Conservation (phyloP, 2,888 invertebrate genomes). For the Electrophaes corylata region DNA sequence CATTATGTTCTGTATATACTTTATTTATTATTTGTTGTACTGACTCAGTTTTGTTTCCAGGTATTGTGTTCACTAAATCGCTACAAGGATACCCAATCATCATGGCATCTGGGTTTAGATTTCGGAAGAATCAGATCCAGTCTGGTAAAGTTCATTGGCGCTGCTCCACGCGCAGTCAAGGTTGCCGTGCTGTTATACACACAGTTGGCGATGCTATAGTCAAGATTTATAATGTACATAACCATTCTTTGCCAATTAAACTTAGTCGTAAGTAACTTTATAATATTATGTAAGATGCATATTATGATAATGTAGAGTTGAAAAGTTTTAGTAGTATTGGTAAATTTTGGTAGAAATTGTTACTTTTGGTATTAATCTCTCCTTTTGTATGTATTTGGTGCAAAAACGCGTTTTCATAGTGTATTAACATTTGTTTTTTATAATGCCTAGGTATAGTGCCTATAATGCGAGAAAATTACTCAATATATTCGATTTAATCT, state of each 20-base stretch:
- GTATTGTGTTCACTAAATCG: conserved; percentile 10
- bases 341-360: no score
- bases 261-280: conserved; percentile 10
- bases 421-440: no score
- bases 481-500: no score
- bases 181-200: conserved; percentile 27
- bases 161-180: conserved; percentile 13
- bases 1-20: no score
- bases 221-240: conserved; percentile 33
- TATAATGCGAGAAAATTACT: no score
- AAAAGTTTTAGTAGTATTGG: no score
- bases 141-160: conserved; percentile 13
- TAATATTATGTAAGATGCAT: background rate
- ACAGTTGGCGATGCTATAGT: conserved; percentile 31
- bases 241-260: conserved; percentile 17
- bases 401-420: no score
- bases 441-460: no score
- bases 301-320: no score
- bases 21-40: background rate
- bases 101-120: conserved; percentile 16
- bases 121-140: conserved; percentile 6
- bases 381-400: no score
- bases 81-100: conserved; percentile 16
- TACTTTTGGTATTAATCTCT: no score
- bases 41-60: background rate